A percentile compares a stretch with the other conserved stretches of the same genome.
phyloP scores from a whole-genome alignment of 2,797 vertebrate genomes.

The Mormyrops attenuatus region DNA sequence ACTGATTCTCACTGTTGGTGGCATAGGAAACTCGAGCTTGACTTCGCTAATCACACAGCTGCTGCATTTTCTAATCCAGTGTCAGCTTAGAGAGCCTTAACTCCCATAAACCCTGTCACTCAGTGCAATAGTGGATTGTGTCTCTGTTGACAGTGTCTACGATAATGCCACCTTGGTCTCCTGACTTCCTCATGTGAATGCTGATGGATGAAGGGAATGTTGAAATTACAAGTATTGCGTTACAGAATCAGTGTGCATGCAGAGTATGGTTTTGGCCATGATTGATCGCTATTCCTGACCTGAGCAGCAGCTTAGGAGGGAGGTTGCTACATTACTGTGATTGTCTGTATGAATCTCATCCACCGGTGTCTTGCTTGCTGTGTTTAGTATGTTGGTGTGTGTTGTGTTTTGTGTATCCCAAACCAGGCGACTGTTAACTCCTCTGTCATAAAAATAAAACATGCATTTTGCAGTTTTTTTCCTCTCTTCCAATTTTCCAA shows the following conservation, averaged over 20 bases:
- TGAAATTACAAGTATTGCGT: not conserved
- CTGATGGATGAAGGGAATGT: not conserved
- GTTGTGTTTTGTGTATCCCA: not conserved
- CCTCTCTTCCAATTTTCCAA: not conserved
- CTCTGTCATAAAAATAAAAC: not conserved
- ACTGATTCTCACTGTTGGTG: slow-evolving; percentile 26
- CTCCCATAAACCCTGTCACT: not conserved
- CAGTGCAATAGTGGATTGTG: not conserved
- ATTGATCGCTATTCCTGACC: slow-evolving; percentile 4
- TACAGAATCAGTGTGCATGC: not conserved
- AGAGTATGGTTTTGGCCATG: not conserved
- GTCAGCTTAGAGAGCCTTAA: slow-evolving; percentile 22
- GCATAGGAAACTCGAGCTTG: slow-evolving; percentile 42
- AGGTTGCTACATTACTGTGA: not conserved
- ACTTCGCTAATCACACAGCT: slow-evolving; percentile 41
- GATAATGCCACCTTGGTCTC: not conserved
- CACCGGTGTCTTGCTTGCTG: not conserved
- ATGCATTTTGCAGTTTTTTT: not conserved
- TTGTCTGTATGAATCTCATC: not conserved
- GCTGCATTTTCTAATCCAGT: slow-evolving; percentile 40
- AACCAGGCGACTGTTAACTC: not conserved
- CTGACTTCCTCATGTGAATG: not conserved
- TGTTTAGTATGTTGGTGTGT: not conserved
- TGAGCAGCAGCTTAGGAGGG: not conserved
- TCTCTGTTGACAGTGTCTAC: not conserved